A percentile compares a stretch with the other conserved stretches of the same genome.
Conservation (phyloP, 2,888 invertebrate genomes). For the Rhingia campestris region DNA sequence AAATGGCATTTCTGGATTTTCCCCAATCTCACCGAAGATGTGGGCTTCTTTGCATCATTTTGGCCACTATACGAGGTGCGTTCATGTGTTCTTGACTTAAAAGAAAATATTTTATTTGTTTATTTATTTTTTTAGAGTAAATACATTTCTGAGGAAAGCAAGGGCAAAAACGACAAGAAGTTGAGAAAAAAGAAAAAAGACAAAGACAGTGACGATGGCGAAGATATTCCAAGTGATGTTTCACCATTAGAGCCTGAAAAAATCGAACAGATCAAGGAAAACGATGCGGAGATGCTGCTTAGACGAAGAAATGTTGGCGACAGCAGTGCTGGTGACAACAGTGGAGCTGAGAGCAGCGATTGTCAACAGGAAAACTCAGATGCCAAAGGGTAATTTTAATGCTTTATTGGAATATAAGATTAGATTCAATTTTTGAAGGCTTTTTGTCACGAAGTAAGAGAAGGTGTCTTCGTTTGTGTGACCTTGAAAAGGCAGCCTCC, state of each 20-base stretch:
- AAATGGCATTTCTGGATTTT: constrained; percentile 98
- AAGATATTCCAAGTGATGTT: constrained; percentile 83
- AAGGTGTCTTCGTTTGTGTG: constrained; percentile 6
- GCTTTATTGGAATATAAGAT: too few relatives aligned
- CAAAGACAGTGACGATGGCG: constrained; percentile 91
- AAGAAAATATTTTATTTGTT: neutral
- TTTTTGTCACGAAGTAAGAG: constrained; percentile 13
- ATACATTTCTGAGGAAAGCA: constrained; percentile 87
- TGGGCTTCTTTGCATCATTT: constrained; percentile 99
- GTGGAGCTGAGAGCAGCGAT: constrained; percentile 75
- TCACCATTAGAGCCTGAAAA: constrained; percentile 80
- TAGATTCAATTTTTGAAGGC: constrained; percentile 19
- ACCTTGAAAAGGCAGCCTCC: constrained; percentile 8
- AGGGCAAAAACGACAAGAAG: constrained; percentile 84
- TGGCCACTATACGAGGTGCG: constrained; percentile 96
- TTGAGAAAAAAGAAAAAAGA: constrained; percentile 87
- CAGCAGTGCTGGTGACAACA: constrained; percentile 75
- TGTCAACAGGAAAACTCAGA: constrained; percentile 75
- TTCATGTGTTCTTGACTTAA: constrained; percentile 16
- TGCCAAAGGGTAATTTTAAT: constrained; percentile 79
- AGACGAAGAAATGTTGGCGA: constrained; percentile 77
- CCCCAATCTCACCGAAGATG: constrained; percentile 99
- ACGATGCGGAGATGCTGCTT: constrained; percentile 79
- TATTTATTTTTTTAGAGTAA: constrained; percentile 85
- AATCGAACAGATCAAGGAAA: constrained; percentile 81